phyloP scores from a whole-genome alignment of 2,888 invertebrate genomes.

The Ethmia dodecea region DNA sequence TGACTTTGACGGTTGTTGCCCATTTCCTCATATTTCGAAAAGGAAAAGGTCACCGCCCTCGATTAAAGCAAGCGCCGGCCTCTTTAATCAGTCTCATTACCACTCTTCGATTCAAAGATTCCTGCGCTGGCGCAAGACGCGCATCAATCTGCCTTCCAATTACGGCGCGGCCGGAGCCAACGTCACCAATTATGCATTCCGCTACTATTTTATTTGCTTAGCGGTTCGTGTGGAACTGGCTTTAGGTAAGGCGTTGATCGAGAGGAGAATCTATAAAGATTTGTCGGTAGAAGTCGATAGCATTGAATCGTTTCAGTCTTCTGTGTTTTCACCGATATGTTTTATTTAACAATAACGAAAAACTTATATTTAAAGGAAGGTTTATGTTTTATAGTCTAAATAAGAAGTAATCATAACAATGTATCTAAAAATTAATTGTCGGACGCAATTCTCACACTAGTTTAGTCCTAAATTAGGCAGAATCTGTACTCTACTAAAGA shows the following conservation, averaged over 20 bases:
- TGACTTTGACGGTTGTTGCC: too few species aligned
- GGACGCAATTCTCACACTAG: too few species aligned
- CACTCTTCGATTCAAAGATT: slow-evolving; percentile 15
- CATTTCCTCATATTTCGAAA: too few species aligned
- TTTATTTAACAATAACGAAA: background rate
- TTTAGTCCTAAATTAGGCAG: too few species aligned
- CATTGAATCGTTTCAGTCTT: background rate
- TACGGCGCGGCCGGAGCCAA: slow-evolving; percentile 9
- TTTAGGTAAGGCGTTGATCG: background rate
- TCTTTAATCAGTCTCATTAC: slow-evolving; percentile 22
- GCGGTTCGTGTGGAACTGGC: slow-evolving; percentile 4
- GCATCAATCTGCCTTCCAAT: slow-evolving; percentile 20
- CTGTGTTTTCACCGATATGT: background rate
- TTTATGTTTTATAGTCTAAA: background rate
- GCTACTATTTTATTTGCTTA: slow-evolving; percentile 23
- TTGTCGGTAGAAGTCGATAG: background rate
- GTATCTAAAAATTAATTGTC: too few species aligned
- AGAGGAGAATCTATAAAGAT: too few species aligned
- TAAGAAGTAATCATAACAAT: too few species aligned
- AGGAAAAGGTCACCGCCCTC: too few species aligned
- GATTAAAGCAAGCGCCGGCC: slow-evolving; percentile 6
- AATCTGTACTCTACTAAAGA: too few species aligned
- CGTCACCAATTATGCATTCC: slow-evolving; percentile 27
- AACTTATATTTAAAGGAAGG: background rate
- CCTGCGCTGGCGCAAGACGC: slow-evolving; percentile 5